Evolutionary conservation across 2,888 invertebrate genomes (phyloP).

Genomic region (Pseudanteris insignis): DNA sequence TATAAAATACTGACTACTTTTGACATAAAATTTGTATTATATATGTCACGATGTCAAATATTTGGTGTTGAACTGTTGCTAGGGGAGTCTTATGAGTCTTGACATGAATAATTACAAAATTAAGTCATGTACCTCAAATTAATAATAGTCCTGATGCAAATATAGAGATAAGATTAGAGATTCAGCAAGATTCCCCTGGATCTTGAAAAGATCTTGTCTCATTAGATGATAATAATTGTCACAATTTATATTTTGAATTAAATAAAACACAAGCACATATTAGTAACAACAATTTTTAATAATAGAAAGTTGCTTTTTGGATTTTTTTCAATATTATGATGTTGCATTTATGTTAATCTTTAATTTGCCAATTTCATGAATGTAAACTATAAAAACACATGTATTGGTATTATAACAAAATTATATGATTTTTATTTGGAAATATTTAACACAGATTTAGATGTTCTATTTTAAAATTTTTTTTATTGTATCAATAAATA

Average conservation of each 20-base stretch:
- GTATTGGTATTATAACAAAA: conserved; percentile 26
- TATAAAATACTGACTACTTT: conserved; percentile 6
- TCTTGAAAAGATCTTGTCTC: no score
- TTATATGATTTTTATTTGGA: conserved; percentile 18
- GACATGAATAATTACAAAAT: no score
- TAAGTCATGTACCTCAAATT: neutral
- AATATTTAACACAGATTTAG: conserved; percentile 18
- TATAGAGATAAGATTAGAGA: no score
- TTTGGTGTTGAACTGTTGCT: conserved; percentile 4
- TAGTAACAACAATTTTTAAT: neutral
- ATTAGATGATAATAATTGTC: no score
- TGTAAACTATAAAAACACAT: conserved; percentile 10
- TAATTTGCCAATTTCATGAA: conserved; percentile 10
- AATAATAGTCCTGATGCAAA: no score
- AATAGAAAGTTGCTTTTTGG: conserved; percentile 6
- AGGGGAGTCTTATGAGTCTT: no score
- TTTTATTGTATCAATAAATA: conserved; percentile 29
- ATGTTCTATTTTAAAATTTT: conserved; percentile 32
- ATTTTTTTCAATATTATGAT: conserved; percentile 4
- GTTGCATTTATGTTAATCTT: conserved; percentile 21
- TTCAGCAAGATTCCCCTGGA: no score
- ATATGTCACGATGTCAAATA: conserved; percentile 6
- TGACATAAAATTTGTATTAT: conserved; percentile 6
- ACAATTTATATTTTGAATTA: conserved; percentile 1
- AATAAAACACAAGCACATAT: conserved; percentile 1